Percentiles rank a stretch among this genome's conserved stretches.
phyloP scores from a whole-genome alignment of 2,797 vertebrate genomes.

The Myripristis murdjan region DNA sequence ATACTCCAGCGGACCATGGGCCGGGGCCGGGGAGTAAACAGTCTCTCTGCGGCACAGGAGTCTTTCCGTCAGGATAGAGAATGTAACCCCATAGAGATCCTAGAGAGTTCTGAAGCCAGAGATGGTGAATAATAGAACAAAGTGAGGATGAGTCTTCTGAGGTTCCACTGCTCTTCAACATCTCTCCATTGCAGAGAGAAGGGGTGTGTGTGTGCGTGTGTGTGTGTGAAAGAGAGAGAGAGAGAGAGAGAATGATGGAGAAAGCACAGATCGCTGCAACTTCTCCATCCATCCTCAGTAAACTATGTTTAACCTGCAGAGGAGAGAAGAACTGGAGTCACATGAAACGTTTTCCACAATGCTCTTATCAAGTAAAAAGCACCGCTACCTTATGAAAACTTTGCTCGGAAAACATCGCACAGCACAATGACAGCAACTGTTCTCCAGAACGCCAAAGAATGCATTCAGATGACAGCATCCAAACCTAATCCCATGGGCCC shows the following conservation, averaged over 20 bases:
- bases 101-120: slow-evolving; percentile 85
- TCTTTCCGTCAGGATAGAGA: slow-evolving; percentile 76
- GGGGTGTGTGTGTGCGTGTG: slow-evolving; percentile 37
- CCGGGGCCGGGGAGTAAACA: slow-evolving; percentile 73
- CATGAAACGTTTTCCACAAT: slow-evolving; percentile 33
- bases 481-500: slow-evolving; percentile 46
- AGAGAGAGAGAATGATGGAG: slow-evolving; percentile 37
- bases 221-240: slow-evolving; percentile 15
- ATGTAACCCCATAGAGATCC: slow-evolving; percentile 79
- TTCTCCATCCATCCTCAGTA: slow-evolving; percentile 45
- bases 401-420: background rate
- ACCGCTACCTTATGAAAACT: slow-evolving; percentile 1
- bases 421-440: slow-evolving; percentile 16
- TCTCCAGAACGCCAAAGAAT: slow-evolving; percentile 33
- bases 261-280: slow-evolving; percentile 49
- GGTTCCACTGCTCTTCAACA: slow-evolving; percentile 83
- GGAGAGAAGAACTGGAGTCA: slow-evolving; percentile 45
- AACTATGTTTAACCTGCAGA: slow-evolving; percentile 26
- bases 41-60: slow-evolving; percentile 67
- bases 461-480: slow-evolving; percentile 48
- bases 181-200: slow-evolving; percentile 69
- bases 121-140: slow-evolving; percentile 92
- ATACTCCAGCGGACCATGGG: slow-evolving; percentile 52
- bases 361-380: slow-evolving; percentile 17
- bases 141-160: slow-evolving; percentile 86